phyloP scores from a whole-genome alignment of 2,113 vertebrate genomes.

The Heloderma charlesbogerti region DNA sequence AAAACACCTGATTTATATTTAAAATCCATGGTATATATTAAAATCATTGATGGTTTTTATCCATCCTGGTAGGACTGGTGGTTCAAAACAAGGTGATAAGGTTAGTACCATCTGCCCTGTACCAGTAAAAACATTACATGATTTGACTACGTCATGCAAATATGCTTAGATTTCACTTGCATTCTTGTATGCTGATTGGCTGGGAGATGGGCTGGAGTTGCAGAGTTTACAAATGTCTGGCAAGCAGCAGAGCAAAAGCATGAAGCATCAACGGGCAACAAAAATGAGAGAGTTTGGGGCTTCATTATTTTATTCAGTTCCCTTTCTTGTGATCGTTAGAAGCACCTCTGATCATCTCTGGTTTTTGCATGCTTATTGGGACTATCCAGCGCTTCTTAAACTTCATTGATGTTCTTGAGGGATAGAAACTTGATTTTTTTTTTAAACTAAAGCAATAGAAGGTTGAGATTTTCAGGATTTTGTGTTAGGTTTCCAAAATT shows the following conservation, averaged over 20 bases:
- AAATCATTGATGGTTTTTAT: too few relatives aligned
- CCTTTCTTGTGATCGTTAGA: not conserved
- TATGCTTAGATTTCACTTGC: not conserved
- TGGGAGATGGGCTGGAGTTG: not conserved
- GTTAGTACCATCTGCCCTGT: not conserved
- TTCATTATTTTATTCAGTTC: not conserved
- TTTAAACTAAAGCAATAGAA: not conserved
- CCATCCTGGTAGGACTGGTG: too few relatives aligned
- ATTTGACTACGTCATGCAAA: not conserved
- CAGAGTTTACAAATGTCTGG: not conserved
- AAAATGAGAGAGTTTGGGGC: not conserved
- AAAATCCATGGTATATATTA: too few relatives aligned
- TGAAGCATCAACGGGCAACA: not conserved
- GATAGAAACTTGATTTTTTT: not conserved
- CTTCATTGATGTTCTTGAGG: not conserved
- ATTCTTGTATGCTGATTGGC: not conserved
- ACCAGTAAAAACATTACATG: not conserved
- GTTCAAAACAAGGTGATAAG: not conserved
- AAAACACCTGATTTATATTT: too few relatives aligned
- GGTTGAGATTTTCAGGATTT: not conserved
- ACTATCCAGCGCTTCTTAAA: not conserved
- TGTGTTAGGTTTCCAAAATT: not conserved
- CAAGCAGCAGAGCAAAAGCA: not conserved
- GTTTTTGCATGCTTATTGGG: not conserved
- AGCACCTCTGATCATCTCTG: not conserved